Evolutionary conservation across 2,888 invertebrate genomes (phyloP).

Genomic region (Synanthedon andrenaeformis): DNA sequence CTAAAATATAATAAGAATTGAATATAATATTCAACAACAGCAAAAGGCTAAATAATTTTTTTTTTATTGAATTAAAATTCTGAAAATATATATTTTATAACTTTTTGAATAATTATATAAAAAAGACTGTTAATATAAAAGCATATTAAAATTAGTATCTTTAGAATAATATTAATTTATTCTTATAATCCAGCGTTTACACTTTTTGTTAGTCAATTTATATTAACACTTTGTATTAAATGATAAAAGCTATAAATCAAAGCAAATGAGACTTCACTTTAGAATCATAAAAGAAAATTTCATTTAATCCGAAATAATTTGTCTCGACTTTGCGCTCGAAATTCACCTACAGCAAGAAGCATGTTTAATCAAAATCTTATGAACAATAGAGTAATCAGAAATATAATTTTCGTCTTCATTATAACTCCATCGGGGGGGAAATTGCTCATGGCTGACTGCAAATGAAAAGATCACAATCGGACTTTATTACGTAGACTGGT

Average conservation of each 20-base stretch:
- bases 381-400: slow-evolving; percentile 58
- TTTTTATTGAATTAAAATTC: no score
- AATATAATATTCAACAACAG: no score
- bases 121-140: no score
- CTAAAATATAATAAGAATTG: no score
- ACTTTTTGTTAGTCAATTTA: no score
- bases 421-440: slow-evolving; percentile 41
- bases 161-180: no score
- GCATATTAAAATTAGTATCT: no score
- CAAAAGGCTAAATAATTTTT: no score
- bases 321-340: slow-evolving; percentile 28
- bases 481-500: slow-evolving; percentile 38
- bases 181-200: no score
- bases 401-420: slow-evolving; percentile 56
- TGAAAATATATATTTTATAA: no score
- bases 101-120: no score
- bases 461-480: slow-evolving; percentile 64
- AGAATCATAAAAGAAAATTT: slow-evolving; percentile 22
- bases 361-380: slow-evolving; percentile 46
- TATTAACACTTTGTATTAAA: no score
- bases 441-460: slow-evolving; percentile 55
- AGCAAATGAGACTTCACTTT: slow-evolving; percentile 24
- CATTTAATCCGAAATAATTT: slow-evolving; percentile 39
- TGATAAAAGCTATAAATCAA: slow-evolving; percentile 16
- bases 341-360: slow-evolving; percentile 25